These are phyloP conservation scores for Pelobates fuscus DNA, from an alignment of 2,113 vertebrate genomes.

Conservation along the genomic window DNA sequence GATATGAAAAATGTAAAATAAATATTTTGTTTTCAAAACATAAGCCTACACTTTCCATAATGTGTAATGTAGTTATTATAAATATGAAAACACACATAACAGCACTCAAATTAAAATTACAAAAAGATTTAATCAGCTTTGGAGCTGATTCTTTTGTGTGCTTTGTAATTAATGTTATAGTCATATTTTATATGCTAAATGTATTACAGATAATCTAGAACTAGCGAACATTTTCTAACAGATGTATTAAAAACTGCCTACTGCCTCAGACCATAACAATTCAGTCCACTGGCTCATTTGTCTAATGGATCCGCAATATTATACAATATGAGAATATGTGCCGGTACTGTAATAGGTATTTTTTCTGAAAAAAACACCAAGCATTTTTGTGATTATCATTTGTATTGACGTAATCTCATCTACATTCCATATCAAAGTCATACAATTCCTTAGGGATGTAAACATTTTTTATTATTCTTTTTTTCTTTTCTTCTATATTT, in stretches of 20 bases:
- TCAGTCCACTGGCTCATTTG: slow-evolving; percentile 63
- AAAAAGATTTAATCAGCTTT: too few species aligned
- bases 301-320: slow-evolving; percentile 55
- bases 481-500: too few species aligned
- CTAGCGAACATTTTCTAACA: slow-evolving; percentile 64
- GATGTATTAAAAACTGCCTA: slow-evolving; percentile 55
- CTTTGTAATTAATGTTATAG: slow-evolving; percentile 41
- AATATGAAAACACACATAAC: too few species aligned
- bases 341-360: slow-evolving; percentile 9
- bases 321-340: slow-evolving; percentile 24
- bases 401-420: neutral
- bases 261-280: slow-evolving; percentile 68
- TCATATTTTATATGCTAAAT: slow-evolving; percentile 49
- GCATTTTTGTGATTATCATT: neutral
- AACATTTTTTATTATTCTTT: too few species aligned
- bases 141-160: too few species aligned
- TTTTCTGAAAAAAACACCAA: neutral
- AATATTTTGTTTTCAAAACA: too few species aligned
- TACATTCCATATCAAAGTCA: neutral
- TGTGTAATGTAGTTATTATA: too few species aligned
- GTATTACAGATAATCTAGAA: slow-evolving; percentile 57
- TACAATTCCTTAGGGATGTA: neutral
- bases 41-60: too few species aligned
- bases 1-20: too few species aligned
- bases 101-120: too few species aligned